Conservation (phyloP, 2,888 invertebrate genomes). For the Spialia ferax region DNA sequence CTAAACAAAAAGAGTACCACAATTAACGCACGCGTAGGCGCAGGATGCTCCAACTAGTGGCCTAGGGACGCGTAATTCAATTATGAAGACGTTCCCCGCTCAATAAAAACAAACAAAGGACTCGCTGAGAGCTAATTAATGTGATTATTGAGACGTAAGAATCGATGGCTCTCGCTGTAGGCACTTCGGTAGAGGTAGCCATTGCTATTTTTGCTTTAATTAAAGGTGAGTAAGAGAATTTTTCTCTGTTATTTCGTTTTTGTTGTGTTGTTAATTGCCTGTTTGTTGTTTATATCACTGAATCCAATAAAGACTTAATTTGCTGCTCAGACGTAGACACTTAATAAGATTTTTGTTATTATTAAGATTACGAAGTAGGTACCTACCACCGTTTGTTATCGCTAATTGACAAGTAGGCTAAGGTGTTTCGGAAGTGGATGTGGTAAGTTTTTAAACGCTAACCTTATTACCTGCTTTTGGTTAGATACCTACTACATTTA, state of each 20-base stretch:
- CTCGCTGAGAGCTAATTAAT: constrained; percentile 34
- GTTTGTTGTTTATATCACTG: not conserved
- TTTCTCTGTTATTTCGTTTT: constrained; percentile 2
- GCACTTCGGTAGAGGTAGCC: not conserved
- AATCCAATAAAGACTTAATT: not conserved
- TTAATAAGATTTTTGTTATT: too few relatives aligned
- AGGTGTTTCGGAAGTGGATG: too few relatives aligned
- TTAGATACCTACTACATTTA: too few relatives aligned
- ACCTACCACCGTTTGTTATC: too few relatives aligned
- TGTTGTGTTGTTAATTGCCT: not conserved
- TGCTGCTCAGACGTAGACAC: too few relatives aligned
- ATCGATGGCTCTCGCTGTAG: constrained; percentile 10
- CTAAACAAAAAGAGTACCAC: constrained; percentile 82
- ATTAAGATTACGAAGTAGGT: too few relatives aligned
- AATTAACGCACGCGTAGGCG: constrained; percentile 79
- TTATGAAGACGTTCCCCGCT: constrained; percentile 52
- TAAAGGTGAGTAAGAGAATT: not conserved
- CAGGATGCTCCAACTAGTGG: constrained; percentile 66
- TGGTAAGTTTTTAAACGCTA: too few relatives aligned
- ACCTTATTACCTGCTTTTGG: too few relatives aligned
- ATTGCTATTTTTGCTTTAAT: constrained; percentile 3
- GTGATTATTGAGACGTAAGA: constrained; percentile 39
- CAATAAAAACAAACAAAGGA: constrained; percentile 52
- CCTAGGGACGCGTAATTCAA: constrained; percentile 62
- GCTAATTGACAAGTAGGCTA: too few relatives aligned